Evolutionary conservation across 92 coral and sea anemone species (phyloP).

Genomic region (Actinernus sp.): DNA sequence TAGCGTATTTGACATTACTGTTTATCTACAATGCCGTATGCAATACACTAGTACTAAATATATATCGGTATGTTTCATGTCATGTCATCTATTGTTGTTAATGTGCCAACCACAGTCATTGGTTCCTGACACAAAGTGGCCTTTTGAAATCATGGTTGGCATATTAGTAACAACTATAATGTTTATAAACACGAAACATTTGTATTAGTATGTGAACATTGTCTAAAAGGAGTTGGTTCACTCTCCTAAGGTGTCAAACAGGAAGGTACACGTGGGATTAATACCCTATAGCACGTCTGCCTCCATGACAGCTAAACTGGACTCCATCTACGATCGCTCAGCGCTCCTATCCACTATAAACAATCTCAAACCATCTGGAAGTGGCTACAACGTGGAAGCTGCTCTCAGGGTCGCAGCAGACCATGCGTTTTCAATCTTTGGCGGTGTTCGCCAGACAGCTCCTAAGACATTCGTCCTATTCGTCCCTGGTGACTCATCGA

Average conservation of each 20-base stretch:
- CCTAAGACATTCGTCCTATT: slow-evolving; percentile 82
- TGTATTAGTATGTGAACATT: too few species aligned
- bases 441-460: slow-evolving; percentile 83
- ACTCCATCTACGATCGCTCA: slow-evolving; percentile 34
- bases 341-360: slow-evolving; percentile 8
- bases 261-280: slow-evolving; percentile 68
- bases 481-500: slow-evolving; percentile 58
- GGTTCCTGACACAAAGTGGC: too few species aligned
- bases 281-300: slow-evolving; percentile 65
- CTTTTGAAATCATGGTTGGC: too few species aligned
- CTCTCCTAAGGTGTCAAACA: slow-evolving; percentile 22
- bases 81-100: too few species aligned
- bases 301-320: slow-evolving; percentile 31
- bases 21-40: too few species aligned
- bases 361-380: slow-evolving; percentile 56
- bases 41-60: too few species aligned
- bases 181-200: too few species aligned
- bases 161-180: too few species aligned
- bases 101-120: too few species aligned
- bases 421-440: slow-evolving; percentile 80
- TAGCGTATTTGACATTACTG: too few species aligned
- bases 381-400: slow-evolving; percentile 40
- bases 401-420: slow-evolving; percentile 74
- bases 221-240: too few species aligned
- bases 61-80: too few species aligned